phyloP scores from a whole-genome alignment of 2,797 vertebrate species.

The Alectoris magna region DNA sequence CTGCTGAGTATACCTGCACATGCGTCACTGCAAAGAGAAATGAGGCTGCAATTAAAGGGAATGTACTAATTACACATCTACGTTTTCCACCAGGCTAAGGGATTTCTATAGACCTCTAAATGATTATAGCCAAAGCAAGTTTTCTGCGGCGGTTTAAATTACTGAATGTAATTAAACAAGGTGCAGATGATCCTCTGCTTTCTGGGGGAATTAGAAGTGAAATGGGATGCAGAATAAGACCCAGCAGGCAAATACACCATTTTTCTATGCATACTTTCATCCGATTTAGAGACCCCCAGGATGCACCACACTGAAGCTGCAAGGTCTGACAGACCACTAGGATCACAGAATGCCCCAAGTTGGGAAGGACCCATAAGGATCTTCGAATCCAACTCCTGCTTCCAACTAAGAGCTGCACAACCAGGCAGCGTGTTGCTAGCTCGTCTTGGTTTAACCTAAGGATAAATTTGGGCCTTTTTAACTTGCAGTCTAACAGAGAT shows the following conservation, averaged over 20 bases:
- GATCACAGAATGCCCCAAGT: no score
- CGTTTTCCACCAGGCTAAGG: neutral
- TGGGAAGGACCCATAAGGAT: no score
- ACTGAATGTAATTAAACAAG: neutral
- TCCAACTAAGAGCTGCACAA: neutral
- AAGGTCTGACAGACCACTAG: no score
- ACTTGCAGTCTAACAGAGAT: neutral
- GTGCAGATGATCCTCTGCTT: neutral
- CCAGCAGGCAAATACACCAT: rapidly evolving
- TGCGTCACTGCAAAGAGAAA: rapidly evolving
- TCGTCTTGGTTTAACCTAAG: neutral
- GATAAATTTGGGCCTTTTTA: neutral
- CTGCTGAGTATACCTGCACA: rapidly evolving
- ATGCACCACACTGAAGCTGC: neutral
- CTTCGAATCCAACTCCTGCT: no score
- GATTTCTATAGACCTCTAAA: neutral
- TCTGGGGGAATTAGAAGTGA: neutral
- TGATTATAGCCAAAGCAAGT: neutral
- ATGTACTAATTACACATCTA: neutral
- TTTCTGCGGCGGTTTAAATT: neutral
- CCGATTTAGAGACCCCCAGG: neutral
- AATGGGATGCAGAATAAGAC: neutral
- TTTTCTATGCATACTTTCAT: neutral
- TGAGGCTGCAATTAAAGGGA: neutral
- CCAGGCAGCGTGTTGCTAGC: rapidly evolving